Percentiles rank a stretch among this genome's conserved stretches.
Evolutionary conservation across 1,140 invertebrate species (phyloP).

Genomic region (Andrena cerasifolii): DNA sequence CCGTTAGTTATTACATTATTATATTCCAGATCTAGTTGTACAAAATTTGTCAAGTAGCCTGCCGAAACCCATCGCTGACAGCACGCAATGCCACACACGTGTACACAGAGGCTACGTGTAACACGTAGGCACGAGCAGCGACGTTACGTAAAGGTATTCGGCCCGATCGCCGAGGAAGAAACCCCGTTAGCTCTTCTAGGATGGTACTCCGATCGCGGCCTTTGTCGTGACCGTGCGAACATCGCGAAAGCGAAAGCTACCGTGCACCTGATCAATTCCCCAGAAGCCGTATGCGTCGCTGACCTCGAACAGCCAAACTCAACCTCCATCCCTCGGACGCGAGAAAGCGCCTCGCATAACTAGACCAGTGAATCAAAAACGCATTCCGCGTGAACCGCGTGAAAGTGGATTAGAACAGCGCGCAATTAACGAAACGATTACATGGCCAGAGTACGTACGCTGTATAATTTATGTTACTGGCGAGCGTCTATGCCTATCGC

Average conservation of each 20-base stretch:
- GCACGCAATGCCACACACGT: not conserved
- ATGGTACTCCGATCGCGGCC: not conserved
- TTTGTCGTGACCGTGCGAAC: constrained; percentile 13
- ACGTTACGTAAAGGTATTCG: constrained; percentile 33
- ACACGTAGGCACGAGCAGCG: not conserved
- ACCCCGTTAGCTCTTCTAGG: constrained; percentile 1
- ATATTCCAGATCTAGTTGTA: no score
- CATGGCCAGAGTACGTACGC: not conserved
- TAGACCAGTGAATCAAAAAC: not conserved
- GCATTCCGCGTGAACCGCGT: not conserved
- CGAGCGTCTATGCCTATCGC: no score
- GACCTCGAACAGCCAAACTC: not conserved
- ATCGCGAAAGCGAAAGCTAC: constrained; percentile 19
- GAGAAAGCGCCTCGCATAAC: not conserved
- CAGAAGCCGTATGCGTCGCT: no score
- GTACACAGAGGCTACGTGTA: constrained; percentile 21
- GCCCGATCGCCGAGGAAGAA: not conserved
- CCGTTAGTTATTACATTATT: no score
- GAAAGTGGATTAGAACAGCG: constrained; percentile 8
- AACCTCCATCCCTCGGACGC: no score
- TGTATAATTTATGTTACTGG: not conserved
- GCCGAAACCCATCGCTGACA: not conserved
- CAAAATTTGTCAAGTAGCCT: no score
- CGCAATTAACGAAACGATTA: constrained; percentile 9
- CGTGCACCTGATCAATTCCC: not conserved